Evolutionary conservation across 2,888 invertebrate species (phyloP).

Genomic region (Galerucella calmariensis): DNA sequence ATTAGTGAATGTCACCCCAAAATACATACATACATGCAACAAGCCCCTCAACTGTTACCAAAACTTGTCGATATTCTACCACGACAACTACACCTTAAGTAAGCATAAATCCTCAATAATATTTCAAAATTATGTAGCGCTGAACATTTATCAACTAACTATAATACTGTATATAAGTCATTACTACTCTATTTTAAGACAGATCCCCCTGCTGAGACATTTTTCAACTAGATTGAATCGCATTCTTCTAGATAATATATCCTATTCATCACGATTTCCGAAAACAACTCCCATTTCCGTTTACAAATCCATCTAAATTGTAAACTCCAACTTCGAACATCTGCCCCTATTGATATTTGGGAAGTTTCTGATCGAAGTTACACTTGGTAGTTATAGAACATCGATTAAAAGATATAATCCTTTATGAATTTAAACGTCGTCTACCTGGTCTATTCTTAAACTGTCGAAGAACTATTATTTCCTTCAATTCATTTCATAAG

Average conservation of each 20-base stretch:
- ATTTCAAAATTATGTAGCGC: too few relatives aligned
- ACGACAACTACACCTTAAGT: too few relatives aligned
- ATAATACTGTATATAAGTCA: neutral
- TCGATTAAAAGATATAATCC: conserved; percentile 23
- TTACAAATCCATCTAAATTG: conserved; percentile 31
- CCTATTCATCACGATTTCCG: conserved; percentile 27
- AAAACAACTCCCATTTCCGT: conserved; percentile 32
- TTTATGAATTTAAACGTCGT: neutral
- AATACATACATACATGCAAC: too few relatives aligned
- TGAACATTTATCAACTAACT: neutral
- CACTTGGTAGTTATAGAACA: conserved; percentile 25
- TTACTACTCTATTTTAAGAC: neutral
- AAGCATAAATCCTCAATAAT: too few relatives aligned
- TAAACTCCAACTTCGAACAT: conserved; percentile 33
- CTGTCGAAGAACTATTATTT: conserved; percentile 6
- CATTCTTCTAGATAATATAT: conserved; percentile 25
- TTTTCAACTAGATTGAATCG: conserved; percentile 22
- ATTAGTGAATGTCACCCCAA: too few relatives aligned
- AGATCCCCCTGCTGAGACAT: neutral
- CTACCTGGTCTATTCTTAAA: conserved; percentile 2
- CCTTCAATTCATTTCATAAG: neutral
- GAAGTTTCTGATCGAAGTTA: conserved; percentile 27
- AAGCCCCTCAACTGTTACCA: too few relatives aligned
- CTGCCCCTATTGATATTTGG: conserved; percentile 33
- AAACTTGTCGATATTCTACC: too few relatives aligned